Evolutionary conservation across 2,113 vertebrate genomes (phyloP), one percentile per base, ranked within the genome.

Genomic region (Zosterops borbonicus): DNA sequence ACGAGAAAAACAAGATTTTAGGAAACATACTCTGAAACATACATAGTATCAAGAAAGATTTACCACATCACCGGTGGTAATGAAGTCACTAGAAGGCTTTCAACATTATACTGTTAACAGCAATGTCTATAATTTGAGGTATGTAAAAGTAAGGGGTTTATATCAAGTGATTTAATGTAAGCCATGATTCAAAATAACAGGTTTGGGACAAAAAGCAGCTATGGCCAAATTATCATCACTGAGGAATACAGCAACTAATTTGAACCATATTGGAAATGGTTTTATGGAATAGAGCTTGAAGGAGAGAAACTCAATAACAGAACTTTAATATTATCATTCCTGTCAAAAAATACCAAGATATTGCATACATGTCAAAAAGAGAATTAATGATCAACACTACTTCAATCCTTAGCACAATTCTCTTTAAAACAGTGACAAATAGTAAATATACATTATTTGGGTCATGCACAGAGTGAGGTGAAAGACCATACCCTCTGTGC

Each of bases 61-160:
- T 41, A 64, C 22, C 14, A 12, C 28, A 70, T 5, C 9, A 70
- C 9, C 39, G 58, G 8, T 8, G 9, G 49, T 55, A 35, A 46
- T 18, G 8, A 83, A 64, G 19, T 71, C 49, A 52, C 21, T 42
- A 52, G 28, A 47, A 64, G 27, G 29, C 15, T 92, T 71, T 86
- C 29, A 64, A 52, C 0, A 1, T 3, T 1, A 39, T 37, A 55
- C 16, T 42, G 0, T n/a, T 41, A 50, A 89, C 12, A 64, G 22
- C 42, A 33, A 22, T 6, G 3, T 68, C 33, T 63, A 25, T 35
- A 68, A 67, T 19, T 35, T 27, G 15, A 86, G 8, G 33, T 35
- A 59, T 0, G 1, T 37, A n/a, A 71, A 33, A 76, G 21, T 31
- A 29, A 58, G 24, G 13, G 2, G 4, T 55, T 76, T 14, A 22